A percentile compares a stretch with the other conserved stretches of the same genome.
Conservation (phyloP, 1,140 invertebrate genomes). For the Drosophila pallidifrons region DNA sequence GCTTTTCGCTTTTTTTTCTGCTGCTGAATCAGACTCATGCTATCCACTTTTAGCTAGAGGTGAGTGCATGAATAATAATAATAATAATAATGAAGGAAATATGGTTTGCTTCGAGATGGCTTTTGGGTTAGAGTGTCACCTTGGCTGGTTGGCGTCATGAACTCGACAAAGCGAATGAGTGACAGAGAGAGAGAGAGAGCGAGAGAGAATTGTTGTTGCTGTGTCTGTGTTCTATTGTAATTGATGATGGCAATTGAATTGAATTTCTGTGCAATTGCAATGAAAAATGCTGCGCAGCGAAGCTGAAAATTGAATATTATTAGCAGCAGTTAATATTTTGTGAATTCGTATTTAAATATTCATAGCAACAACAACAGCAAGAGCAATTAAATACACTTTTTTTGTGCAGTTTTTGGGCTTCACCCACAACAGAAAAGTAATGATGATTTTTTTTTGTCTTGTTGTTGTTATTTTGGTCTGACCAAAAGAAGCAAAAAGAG, state of each 20-base stretch:
- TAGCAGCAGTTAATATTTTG: constrained; percentile 43
- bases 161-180: neutral
- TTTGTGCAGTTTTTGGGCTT: constrained; percentile 52
- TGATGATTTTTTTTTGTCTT: constrained; percentile 43
- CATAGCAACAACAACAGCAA: constrained; percentile 41
- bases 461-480: constrained; percentile 50
- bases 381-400: constrained; percentile 21
- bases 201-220: neutral
- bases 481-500: constrained; percentile 19
- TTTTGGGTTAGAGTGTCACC: constrained; percentile 4
- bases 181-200: neutral
- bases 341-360: constrained; percentile 48
- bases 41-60: neutral
- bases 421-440: constrained; percentile 51
- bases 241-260: constrained; percentile 44
- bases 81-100: neutral
- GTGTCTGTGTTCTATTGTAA: constrained; percentile 17
- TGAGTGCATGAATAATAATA: neutral
- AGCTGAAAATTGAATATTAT: constrained; percentile 56
- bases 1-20: too few relatives aligned
- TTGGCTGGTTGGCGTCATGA: constrained; percentile 19
- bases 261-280: constrained; percentile 55
- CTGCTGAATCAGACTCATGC: constrained; percentile 1
- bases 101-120: neutral
- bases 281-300: constrained; percentile 52